These are phyloP conservation scores for Drosophila erecta DNA, from an alignment of 1,140 invertebrate genomes.

Conservation along the genomic window DNA sequence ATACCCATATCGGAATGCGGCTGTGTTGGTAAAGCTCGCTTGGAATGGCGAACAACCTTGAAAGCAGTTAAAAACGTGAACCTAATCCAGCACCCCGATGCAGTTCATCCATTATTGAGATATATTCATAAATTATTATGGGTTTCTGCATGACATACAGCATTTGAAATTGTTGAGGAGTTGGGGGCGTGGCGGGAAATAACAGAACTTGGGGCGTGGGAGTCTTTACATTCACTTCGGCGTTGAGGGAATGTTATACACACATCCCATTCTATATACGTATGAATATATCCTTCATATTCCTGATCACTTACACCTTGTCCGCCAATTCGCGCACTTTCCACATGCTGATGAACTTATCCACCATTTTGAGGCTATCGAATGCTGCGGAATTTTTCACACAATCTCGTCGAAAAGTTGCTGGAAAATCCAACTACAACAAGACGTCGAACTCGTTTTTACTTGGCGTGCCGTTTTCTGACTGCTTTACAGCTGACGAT, in stretches of 20 bases:
- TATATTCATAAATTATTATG: slow-evolving; percentile 29
- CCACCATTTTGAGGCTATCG: slow-evolving; percentile 84
- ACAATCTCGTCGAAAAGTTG: slow-evolving; percentile 66
- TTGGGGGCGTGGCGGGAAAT: slow-evolving; percentile 26
- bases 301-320: slow-evolving; percentile 93
- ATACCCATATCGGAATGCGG: slow-evolving; percentile 17
- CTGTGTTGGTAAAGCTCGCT: slow-evolving; percentile 33
- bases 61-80: slow-evolving; percentile 52
- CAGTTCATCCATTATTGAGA: slow-evolving; percentile 11
- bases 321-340: slow-evolving; percentile 97
- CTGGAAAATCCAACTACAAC: slow-evolving; percentile 50
- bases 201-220: slow-evolving; percentile 48
- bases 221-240: slow-evolving; percentile 29
- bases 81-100: slow-evolving; percentile 41
- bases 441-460: slow-evolving; percentile 57
- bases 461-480: slow-evolving; percentile 26
- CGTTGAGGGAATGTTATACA: slow-evolving; percentile 19
- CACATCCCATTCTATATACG: slow-evolving; percentile 6
- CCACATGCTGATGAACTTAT: slow-evolving; percentile 94
- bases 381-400: slow-evolving; percentile 77
- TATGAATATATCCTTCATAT: not conserved
- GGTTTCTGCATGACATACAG: slow-evolving; percentile 36
- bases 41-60: slow-evolving; percentile 60
- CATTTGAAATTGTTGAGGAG: slow-evolving; percentile 49
- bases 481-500: not conserved